phyloP scores from a whole-genome alignment of 2,797 vertebrate genomes.

The Sternarchorhynchus goeldii region DNA sequence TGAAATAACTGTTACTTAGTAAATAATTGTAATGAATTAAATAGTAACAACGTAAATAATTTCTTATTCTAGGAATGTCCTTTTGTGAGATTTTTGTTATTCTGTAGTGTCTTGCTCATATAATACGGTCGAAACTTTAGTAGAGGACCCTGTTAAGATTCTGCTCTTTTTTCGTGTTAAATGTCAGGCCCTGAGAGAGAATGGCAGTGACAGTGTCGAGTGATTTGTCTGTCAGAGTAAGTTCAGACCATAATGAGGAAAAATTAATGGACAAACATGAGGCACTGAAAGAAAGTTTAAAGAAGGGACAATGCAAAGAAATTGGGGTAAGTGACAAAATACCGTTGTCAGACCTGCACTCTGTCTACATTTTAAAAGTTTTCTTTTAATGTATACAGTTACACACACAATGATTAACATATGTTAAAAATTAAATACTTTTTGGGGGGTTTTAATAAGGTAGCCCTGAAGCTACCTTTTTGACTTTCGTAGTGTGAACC shows the following conservation, averaged over 20 bases:
- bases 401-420: no score
- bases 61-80: no score
- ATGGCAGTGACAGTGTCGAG: slow-evolving; percentile 72
- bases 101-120: neutral
- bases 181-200: slow-evolving; percentile 16
- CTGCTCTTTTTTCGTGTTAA: neutral
- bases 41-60: no score
- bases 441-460: no score
- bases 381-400: no score
- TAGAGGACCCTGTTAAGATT: neutral
- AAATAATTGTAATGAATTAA: no score
- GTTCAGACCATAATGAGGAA: slow-evolving; percentile 56
- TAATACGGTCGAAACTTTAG: neutral
- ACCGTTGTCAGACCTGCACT: neutral
- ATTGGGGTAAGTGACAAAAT: slow-evolving; percentile 69
- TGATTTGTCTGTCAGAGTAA: slow-evolving; percentile 70
- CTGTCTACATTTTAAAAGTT: neutral
- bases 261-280: slow-evolving; percentile 67
- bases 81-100: neutral
- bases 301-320: slow-evolving; percentile 71
- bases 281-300: slow-evolving; percentile 58
- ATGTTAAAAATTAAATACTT: no score
- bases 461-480: no score
- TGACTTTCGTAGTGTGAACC: no score
- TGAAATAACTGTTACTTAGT: neutral